A percentile compares a stretch with the other conserved stretches of the same genome.
phyloP scores from a whole-genome alignment of 2,113 vertebrate species.

The Myrmecophaga tridactyla region DNA sequence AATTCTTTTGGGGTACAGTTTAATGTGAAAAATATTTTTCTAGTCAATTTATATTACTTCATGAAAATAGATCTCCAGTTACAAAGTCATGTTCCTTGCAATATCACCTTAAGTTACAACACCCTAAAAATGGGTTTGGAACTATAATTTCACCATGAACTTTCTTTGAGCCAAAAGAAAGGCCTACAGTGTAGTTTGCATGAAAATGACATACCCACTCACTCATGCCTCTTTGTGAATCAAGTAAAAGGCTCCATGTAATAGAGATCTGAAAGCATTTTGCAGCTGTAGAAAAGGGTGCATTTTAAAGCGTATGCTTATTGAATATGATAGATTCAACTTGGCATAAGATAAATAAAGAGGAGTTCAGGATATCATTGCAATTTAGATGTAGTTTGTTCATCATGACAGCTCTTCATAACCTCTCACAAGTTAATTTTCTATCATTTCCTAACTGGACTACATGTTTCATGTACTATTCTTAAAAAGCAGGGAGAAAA shows the following conservation, averaged over 20 bases:
- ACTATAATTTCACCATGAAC: not conserved
- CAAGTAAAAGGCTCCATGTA: not conserved
- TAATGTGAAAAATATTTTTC: not conserved
- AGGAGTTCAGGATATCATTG: not conserved
- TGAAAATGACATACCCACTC: not conserved
- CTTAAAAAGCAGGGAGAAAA: not conserved
- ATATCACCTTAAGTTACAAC: not conserved
- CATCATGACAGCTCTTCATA: not conserved
- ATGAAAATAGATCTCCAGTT: not conserved
- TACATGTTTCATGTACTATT: not conserved
- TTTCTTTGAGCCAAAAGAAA: not conserved
- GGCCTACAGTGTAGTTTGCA: not conserved
- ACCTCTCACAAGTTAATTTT: not conserved
- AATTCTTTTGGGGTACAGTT: not conserved
- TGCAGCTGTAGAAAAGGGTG: not conserved
- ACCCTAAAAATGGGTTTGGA: not conserved
- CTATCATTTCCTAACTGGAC: not conserved
- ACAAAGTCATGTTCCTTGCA: not conserved
- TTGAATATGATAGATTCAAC: not conserved
- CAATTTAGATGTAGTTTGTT: not conserved
- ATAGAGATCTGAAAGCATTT: not conserved
- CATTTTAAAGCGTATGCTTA: not conserved
- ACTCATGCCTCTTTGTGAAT: not conserved
- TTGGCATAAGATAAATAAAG: not conserved
- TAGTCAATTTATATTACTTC: not conserved